Conservation (phyloP, 2,888 invertebrate species). For the Scrobipalpa costella region DNA sequence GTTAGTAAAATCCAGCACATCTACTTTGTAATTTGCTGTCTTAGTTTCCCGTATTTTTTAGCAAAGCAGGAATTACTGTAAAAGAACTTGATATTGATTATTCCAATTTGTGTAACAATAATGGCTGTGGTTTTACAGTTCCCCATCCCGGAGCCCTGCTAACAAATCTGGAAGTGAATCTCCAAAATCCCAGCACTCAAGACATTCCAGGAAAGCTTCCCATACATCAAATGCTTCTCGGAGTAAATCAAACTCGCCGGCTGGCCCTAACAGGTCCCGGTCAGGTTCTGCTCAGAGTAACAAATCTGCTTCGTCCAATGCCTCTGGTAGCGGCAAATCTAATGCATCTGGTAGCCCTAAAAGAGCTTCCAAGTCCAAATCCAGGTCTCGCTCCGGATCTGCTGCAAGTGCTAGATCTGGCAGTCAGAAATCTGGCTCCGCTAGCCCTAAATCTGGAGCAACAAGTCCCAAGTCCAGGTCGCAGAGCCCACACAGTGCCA, state of each 20-base stretch:
- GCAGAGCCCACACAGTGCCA: constrained; percentile 52
- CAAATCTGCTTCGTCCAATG: constrained; percentile 66
- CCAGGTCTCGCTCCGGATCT: constrained; percentile 53
- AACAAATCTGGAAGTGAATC: constrained; percentile 68
- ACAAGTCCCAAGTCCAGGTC: constrained; percentile 59
- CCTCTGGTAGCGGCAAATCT: constrained; percentile 57
- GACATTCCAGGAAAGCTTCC: constrained; percentile 62
- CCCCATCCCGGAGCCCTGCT: constrained; percentile 65
- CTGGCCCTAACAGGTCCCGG: constrained; percentile 58
- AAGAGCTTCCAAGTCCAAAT: constrained; percentile 55
- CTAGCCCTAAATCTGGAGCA: constrained; percentile 53
- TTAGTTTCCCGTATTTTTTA: too few species aligned
- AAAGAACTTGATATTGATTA: too few species aligned
- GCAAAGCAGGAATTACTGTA: too few species aligned
- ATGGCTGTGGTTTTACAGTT: constrained; percentile 54
- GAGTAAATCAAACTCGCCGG: constrained; percentile 74
- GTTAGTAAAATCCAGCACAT: constrained; percentile 44
- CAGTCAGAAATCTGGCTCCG: constrained; percentile 58
- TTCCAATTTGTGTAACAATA: too few species aligned
- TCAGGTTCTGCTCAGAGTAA: constrained; percentile 70
- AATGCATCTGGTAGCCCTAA: constrained; percentile 68
- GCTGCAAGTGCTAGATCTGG: constrained; percentile 44
- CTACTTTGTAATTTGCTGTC: too few species aligned
- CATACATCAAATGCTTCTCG: constrained; percentile 63
- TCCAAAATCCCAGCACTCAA: constrained; percentile 65